Conservation (phyloP, 2,113 vertebrate species). For the Puffinus mauretanicus region DNA sequence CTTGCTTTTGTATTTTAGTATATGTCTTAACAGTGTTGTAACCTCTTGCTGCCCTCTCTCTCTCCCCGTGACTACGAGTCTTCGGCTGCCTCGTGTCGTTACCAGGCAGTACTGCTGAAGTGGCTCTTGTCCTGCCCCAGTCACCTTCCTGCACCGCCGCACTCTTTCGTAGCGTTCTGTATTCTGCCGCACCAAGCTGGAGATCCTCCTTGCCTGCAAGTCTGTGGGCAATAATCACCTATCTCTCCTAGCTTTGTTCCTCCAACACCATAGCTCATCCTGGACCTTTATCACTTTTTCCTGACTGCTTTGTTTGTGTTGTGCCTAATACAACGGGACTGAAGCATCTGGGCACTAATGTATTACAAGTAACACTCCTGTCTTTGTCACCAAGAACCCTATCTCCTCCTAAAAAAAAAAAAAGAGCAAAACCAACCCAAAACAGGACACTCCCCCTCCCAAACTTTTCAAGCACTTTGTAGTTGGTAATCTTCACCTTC, state of each 20-base stretch:
- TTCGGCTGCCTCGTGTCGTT: fast-evolving
- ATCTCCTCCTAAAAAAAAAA: not conserved
- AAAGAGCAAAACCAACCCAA: no score
- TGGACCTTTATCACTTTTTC: not conserved
- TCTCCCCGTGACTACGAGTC: fast-evolving
- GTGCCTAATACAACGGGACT: not conserved
- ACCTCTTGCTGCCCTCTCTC: not conserved
- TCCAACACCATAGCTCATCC: not conserved
- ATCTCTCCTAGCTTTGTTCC: not conserved
- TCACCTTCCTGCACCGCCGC: not conserved
- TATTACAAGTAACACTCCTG: not conserved
- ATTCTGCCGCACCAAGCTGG: not conserved
- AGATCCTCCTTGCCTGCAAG: not conserved
- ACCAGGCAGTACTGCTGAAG: not conserved
- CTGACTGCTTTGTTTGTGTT: not conserved
- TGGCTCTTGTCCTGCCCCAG: not conserved
- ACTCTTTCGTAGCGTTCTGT: not conserved
- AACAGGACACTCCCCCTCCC: not conserved
- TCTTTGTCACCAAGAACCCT: not conserved
- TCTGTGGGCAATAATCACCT: not conserved
- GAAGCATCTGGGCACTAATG: not conserved
- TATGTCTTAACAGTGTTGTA: not conserved
- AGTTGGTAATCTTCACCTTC: not conserved
- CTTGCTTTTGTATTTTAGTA: not conserved
- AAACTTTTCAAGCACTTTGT: not conserved